phyloP scores from a whole-genome alignment of 2,888 invertebrate species.

The Papilio demoleus region DNA sequence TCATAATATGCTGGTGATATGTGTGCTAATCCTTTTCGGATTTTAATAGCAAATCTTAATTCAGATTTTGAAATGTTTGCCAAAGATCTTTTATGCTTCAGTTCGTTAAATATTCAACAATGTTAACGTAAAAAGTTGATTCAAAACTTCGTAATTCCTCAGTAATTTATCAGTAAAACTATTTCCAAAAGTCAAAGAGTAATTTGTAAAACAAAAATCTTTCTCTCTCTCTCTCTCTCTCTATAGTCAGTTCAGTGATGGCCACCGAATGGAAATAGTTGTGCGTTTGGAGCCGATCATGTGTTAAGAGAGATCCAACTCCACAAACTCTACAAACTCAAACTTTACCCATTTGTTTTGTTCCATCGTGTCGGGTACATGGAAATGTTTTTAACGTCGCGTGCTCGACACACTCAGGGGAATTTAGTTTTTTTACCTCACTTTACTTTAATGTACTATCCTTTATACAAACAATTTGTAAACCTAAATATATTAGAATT shows the following conservation, averaged over 20 bases:
- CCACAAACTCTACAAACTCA: neutral
- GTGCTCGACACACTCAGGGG: neutral
- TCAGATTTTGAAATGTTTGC: too few relatives aligned
- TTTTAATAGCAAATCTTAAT: neutral
- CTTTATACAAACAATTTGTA: constrained; percentile 4
- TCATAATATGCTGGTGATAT: too few relatives aligned
- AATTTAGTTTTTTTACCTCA: constrained; percentile 14
- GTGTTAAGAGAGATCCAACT: neutral
- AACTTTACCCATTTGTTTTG: constrained; percentile 34
- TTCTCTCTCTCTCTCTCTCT: too few relatives aligned
- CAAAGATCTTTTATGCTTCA: too few relatives aligned
- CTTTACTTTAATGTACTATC: constrained; percentile 6
- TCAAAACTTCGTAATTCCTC: neutral
- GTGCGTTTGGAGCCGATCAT: constrained; percentile 14
- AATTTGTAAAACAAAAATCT: constrained; percentile 19
- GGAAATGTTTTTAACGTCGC: constrained; percentile 25
- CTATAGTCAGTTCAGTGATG: constrained; percentile 3
- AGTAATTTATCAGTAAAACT: constrained; percentile 5
- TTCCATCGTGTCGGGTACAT: neutral
- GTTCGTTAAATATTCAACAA: too few relatives aligned
- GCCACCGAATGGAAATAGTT: constrained; percentile 22
- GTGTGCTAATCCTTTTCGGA: too few relatives aligned
- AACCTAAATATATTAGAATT: neutral
- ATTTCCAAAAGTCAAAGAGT: neutral
- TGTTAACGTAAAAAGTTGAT: too few relatives aligned